phyloP scores from a whole-genome alignment of 2,797 vertebrate species.

The Antennarius maculatus region DNA sequence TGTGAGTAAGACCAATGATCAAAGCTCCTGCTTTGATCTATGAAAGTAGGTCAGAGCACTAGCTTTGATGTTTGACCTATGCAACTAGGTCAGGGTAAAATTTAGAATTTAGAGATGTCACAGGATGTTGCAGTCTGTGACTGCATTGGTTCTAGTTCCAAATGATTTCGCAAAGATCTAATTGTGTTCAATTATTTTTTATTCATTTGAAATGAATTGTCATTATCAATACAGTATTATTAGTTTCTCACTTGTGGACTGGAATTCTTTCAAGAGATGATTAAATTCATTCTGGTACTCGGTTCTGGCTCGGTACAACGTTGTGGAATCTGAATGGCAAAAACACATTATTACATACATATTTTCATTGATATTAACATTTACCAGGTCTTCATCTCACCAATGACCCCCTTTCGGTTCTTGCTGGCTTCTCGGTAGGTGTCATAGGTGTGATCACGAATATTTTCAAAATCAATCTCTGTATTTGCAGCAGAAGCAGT shows the following conservation, averaged over 20 bases:
- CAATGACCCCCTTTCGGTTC: slow-evolving; percentile 65
- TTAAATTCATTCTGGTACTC: slow-evolving; percentile 81
- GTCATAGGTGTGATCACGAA: slow-evolving; percentile 58
- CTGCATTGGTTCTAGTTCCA: no score
- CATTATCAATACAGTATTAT: background rate
- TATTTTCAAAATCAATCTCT: slow-evolving; percentile 63
- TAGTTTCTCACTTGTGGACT: slow-evolving; percentile 55
- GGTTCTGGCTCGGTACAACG: slow-evolving; percentile 75
- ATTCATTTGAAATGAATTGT: no score
- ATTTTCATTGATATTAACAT: background rate
- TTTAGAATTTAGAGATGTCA: no score
- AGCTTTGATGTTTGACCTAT: no score
- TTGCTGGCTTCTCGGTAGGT: slow-evolving; percentile 65
- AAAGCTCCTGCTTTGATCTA: no score
- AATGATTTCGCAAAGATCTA: no score
- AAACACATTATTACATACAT: background rate
- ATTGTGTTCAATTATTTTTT: no score
- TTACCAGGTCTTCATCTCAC: slow-evolving; percentile 54
- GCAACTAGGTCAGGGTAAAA: no score
- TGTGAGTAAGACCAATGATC: no score
- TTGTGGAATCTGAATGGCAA: slow-evolving; percentile 71
- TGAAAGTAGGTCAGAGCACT: no score
- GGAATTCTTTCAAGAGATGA: slow-evolving; percentile 46
- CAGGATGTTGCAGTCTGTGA: no score
- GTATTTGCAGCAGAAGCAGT: slow-evolving; percentile 36